A percentile compares a stretch with the other conserved stretches of the same genome.
Conservation (phyloP, 2,888 invertebrate genomes). For the Drosophila planitibia region DNA sequence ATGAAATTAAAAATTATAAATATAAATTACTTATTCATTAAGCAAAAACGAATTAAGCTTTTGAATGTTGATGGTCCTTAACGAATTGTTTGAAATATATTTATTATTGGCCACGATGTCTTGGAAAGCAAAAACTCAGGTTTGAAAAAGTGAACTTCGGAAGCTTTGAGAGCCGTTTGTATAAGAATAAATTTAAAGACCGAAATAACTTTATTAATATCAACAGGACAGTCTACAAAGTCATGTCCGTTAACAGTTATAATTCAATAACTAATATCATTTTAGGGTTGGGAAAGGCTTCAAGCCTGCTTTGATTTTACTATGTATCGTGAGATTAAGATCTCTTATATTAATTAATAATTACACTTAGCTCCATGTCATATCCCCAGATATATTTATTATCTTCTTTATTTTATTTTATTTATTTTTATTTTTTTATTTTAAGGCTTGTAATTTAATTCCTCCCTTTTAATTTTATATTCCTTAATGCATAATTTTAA, state of each 20-base stretch:
- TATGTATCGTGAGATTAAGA: background rate
- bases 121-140: background rate
- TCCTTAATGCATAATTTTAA: background rate
- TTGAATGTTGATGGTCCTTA: background rate
- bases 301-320: background rate
- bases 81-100: background rate
- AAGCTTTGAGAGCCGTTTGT: background rate
- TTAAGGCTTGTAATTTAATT: background rate
- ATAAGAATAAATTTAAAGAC: background rate
- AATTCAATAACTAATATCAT: background rate
- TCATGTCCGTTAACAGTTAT: background rate
- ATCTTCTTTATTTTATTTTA: background rate
- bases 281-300: background rate
- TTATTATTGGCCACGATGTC: background rate
- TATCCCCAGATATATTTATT: background rate
- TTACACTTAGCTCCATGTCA: background rate
- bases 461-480: background rate
- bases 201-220: background rate
- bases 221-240: background rate
- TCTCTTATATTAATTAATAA: background rate
- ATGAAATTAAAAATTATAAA: background rate
- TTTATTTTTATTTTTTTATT: background rate
- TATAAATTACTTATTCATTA: background rate
- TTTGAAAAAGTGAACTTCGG: background rate
- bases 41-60: background rate